Percentiles rank a stretch among this genome's conserved stretches.
Evolutionary conservation across 2,113 vertebrate species (phyloP).

Genomic region (Daphoenositta chrysoptera): DNA sequence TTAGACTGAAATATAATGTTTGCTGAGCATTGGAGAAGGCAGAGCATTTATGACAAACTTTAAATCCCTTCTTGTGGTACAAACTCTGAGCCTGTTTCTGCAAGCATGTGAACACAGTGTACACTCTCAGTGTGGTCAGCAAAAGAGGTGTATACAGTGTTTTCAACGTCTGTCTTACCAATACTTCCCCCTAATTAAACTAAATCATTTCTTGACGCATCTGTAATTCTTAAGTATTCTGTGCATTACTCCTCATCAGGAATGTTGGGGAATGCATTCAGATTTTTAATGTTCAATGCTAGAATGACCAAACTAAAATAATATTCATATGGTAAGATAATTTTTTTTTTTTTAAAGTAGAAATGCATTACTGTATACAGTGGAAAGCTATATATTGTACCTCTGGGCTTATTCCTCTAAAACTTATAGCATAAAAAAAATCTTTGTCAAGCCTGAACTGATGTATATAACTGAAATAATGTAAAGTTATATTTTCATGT

Average conservation of each 20-base stretch:
- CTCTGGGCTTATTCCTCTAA: slow-evolving; percentile 76
- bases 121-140: neutral
- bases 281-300: slow-evolving; percentile 58
- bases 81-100: neutral
- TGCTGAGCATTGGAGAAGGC: neutral
- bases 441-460: slow-evolving; percentile 77
- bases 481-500: slow-evolving; percentile 88
- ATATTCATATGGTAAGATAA: slow-evolving; percentile 63
- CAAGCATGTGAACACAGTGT: neutral
- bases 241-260: slow-evolving; percentile 61
- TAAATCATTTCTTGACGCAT: neutral
- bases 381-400: slow-evolving; percentile 74
- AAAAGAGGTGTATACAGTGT: neutral
- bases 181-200: neutral
- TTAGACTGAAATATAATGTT: slow-evolving; percentile 4
- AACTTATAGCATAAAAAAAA: slow-evolving; percentile 55
- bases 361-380: slow-evolving; percentile 52
- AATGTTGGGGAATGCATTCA: slow-evolving; percentile 62
- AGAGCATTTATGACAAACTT: neutral
- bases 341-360: slow-evolving; percentile 62
- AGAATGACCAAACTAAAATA: slow-evolving; percentile 76
- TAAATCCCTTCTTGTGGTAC: neutral
- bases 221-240: neutral
- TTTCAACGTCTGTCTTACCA: neutral
- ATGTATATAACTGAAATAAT: slow-evolving; percentile 83